Base-by-base conservation (phyloP, 1,140 invertebrate genomes). In the Ylistrum balloti region DNA sequence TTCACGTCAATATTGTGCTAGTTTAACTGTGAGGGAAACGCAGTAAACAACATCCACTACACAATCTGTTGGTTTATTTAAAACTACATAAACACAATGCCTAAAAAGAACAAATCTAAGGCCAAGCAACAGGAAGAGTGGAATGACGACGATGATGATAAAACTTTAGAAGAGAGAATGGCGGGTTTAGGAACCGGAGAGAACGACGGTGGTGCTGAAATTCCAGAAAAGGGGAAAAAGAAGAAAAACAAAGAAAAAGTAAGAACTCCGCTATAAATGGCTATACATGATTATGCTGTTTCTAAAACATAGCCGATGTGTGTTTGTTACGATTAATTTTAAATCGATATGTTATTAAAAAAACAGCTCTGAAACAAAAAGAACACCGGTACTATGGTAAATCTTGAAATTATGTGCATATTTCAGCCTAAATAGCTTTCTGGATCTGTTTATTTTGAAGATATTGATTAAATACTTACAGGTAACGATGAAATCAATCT, bases 61-160 rank as follows among this genome's bases (percentile, higher is more conserved):
- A 48, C 2, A 28, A 74, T 88, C 34, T n/a, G n/a, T 7, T 10
- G 32, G 34, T 45, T 2, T 41, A 0, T 38, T 3, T n/a, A 17
- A 0, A 15, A 88, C 38, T 32, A 17, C 5, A 33, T 22, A n/a
- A 22, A 90, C 41, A 90, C 45, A 33, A 90, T 90, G 89, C 89
- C 89, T 11, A 90, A 90, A n/a, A 90, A 90, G 33, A 45, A 33
- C 22, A 90, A 90, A 86, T 22, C 28, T 33, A 90, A 90, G 45
- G 10, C 32, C 13, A 87, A 87, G 45, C 86, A 90, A 34, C 86
- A 90, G 33, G 89, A 90, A 87, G 33, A 87, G 10, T 90, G 89
- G 89, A 90, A 90, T 17, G 89, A 86, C 22, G 89, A 90, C 0
- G 89, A 90, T 15, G 89, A 90, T 33, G 89, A 90, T n/a, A 74